A percentile compares a stretch with the other conserved stretches of the same genome.
phyloP scores from a whole-genome alignment of 2,797 vertebrate species.

The Calcarius lapponicus region DNA sequence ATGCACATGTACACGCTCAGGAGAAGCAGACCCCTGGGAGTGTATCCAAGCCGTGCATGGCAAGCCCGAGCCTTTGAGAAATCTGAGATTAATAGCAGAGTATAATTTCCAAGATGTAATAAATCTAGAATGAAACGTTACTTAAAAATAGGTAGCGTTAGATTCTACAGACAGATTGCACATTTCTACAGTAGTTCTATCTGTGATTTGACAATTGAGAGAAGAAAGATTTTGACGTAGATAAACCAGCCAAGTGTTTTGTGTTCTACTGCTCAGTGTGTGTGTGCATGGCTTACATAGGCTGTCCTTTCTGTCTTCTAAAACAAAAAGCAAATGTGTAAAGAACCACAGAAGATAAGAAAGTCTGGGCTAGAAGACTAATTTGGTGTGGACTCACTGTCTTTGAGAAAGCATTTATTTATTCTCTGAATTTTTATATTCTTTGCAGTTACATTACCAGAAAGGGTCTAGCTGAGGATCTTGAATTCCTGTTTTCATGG shows the following conservation, averaged over 20 bases:
- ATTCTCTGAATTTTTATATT: neutral
- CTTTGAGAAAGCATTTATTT: neutral
- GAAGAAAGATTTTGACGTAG: neutral
- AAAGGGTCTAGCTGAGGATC: neutral
- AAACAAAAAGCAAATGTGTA: rapidly evolving
- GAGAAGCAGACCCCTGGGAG: neutral
- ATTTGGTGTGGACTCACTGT: neutral
- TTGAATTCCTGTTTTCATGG: neutral
- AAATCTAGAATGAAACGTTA: neutral
- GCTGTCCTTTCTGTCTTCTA: neutral
- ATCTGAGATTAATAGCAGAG: neutral
- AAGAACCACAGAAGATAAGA: neutral
- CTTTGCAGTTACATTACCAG: neutral
- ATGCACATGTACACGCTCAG: neutral
- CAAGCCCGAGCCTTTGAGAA: neutral
- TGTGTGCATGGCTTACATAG: neutral
- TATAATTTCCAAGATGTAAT: neutral
- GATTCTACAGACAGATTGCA: neutral
- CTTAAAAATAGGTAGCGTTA: neutral
- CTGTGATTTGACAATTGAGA: neutral
- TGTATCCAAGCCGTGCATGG: neutral
- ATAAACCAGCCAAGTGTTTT: neutral
- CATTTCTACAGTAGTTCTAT: neutral
- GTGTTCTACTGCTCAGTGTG: neutral
- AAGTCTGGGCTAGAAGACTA: neutral